Base-by-base conservation (phyloP, 2,888 invertebrate genomes). In the Meghimatium bilineatum region DNA sequence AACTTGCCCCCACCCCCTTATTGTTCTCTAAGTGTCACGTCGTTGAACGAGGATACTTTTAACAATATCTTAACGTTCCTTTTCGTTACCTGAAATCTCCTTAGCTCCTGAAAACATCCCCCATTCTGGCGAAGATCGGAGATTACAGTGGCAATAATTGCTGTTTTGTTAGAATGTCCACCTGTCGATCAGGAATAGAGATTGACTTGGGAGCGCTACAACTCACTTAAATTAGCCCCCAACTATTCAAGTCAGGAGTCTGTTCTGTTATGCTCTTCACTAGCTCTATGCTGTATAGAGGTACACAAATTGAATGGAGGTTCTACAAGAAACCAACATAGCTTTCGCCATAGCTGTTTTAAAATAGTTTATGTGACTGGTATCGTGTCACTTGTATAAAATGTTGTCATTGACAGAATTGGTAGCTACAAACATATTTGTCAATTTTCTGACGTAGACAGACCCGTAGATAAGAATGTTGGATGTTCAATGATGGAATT, bases 131-230 rank as follows among this genome's bases (percentile, higher is more conserved):
- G 34, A 29, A 20, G 60, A 76, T 76, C 23, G 8, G 14, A 60
- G 76, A 76, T 76, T 76, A 76, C 17, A 52, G 76, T 76, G 60
- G 34, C 52, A 76, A 76, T 52, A 76, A 76, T 76, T 76, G 76
- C n/a, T 34, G 60, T 76, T 56, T 76, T 76, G 76, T 60, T 36
- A 12, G 36, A 12, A 32, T 36, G 76, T 36, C 23, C 34, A 52
- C 56, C 52, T 32, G 60, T 52, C 60, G 60, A 76, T 60, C 32
- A 60, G 12, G 34, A n/a, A 20, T 2, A 17, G 60, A 76, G 60
- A 60, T 60, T n/a, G 6, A 17, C 17, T 29, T n/a, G n/a, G 52
- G 60, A 23, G 20, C 23, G 3, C 20, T 6, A 38, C 71, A 71
- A 1, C 2, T 12, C 20, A 36, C 26, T 71, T 5, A 26, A 38